Evolutionary conservation across 2,797 vertebrate species (phyloP), one percentile per base, ranked within the genome.

Genomic region (Microctenopoma stevenorrisi): DNA sequence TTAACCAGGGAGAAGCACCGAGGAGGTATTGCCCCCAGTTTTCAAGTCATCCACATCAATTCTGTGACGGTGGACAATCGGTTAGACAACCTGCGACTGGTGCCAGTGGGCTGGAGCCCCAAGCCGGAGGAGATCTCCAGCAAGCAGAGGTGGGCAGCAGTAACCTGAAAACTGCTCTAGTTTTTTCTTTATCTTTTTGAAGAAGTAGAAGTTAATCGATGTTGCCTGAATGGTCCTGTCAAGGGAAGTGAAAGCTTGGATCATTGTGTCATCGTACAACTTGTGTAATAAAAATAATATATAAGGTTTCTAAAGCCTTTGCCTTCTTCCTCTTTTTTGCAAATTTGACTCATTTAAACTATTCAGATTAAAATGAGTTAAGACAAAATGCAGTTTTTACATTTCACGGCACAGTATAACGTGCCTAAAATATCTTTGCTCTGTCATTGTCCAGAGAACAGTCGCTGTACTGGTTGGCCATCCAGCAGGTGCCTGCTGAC

Each of bases 391-490:
- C 7, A 35, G 33, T 35, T 8, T 35, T 35, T 35, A 35, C 7
- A 35, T 42, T 13, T 42, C 14, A 42, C 12, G 15, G 40, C 13
- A 42, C 12, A 14, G 40, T 14, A 25, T 50, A 5, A 49, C 37
- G 0, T 14, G 6, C 3, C n/a, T 47, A 12, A 49, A 30, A 6
- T 52, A 16, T 58, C 6, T 38, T 0, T 64, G 0, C 63, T 33
- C 6, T 51, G 15, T 55, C 10, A 1, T 1, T 14, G 2, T 54
- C 15, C 77, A 99, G 98, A 93, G 98, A 99, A 92, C 98, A 99
- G 91, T 99, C 97, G 62, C 91, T 99, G 51, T 99, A 99, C 74
- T 99, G 98, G 98, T 91, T 99, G 79, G 98, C 98, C 5, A 99
- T 99, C 79, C 98, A 99, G 81, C 98, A 99, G 91, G 96, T 99